Base-by-base conservation (phyloP, 1,140 invertebrate genomes). In the Leptinotarsa undecemlineata region DNA sequence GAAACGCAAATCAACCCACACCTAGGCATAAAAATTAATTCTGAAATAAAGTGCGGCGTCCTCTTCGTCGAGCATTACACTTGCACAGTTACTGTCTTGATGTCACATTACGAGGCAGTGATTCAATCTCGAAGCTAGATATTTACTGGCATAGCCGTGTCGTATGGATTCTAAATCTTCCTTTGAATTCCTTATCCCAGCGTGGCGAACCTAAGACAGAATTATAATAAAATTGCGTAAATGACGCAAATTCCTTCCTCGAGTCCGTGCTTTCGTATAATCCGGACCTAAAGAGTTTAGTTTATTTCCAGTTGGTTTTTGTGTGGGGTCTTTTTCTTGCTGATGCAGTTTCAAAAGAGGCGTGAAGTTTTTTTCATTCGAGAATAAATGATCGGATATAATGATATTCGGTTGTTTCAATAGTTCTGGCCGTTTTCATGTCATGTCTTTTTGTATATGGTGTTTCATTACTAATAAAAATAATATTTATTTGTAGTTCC, bases 221-320 rank as follows among this genome's bases (percentile, higher is more conserved):
- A 57, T 57, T 57, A 57, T n/a, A 57, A 57, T 57, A 57, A 57
- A 57, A 19, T 57, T 57, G 51, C 4, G 51, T 57, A 57, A 15
- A 57, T 57, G 51, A 57, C 51, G 14, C 51, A 57, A 17, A 57
- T 57, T 4, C 51, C 51, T n/a, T 57, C 51, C 51, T n/a, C n/a
- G n/a, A 57, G 14, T 57, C 51, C 51, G 51, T 19, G 51, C 51
- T 57, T 57, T 57, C 6, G 51, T 19, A 57, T 57, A 57, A 57
- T 57, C 51, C 51, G 51, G 51, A 57, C 51, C 51, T 57, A 57
- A 57, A 57, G 51, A 57, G 51, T 57, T 57, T 57, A 57, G 3
- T 57, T 57, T 57, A 57, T 57, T 57, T 15, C 17, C 51, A 19
- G n/a, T 15, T 57, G 15, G 51, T 57, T 57, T 57, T 57, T 57